Base-by-base conservation (phyloP, 1,140 invertebrate genomes). In the Drosophila punjabiensis region DNA sequence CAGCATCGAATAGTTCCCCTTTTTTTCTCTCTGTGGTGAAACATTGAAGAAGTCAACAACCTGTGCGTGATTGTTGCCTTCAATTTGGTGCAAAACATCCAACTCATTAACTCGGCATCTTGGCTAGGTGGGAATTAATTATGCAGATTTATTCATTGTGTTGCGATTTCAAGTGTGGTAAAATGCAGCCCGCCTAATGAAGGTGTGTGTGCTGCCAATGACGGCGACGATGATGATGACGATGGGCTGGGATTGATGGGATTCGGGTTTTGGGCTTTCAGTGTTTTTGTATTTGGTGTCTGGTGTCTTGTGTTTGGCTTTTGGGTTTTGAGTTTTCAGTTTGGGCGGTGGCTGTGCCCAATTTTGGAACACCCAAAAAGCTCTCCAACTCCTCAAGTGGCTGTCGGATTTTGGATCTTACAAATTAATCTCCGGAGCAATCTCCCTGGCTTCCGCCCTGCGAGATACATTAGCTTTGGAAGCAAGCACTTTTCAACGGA, bases 151-250 rank as follows among this genome's bases (percentile, higher is more conserved):
- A 89, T 90, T 90, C 86, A 90, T 90, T 89, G 82, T 90, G 79
- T 90, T 89, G 85, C 86, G 76, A 90, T 90, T 89, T 89, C 86
- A 89, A 89, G 86, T 89, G 86, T 89, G 86, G 86, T 82, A 89
- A 89, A 89, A 82, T 90, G 85, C 86, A 88, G 81, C 75, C 71
- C 73, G 76, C 63, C 75, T 75, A 65, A 78, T 82, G 79, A 73
- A 81, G 82, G 74, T 85, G 82, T 81, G 82, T 81, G 74, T 88
- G 83, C 62, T 82, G 59, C 50, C 83, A 60, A 73, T 73, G 75
- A 73, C 55, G 55, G 32, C 53, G 53, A 24, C 53, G 53, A 35
- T 41, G 69, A 74, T 68, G 66, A 66, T 37, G 53, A 52, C 24
- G 56, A 33, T 71, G 73, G 41, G 48, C 14, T 62, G 56, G 63